Base-by-base conservation (phyloP, 2,113 vertebrate species). In the Hylia prasina region DNA sequence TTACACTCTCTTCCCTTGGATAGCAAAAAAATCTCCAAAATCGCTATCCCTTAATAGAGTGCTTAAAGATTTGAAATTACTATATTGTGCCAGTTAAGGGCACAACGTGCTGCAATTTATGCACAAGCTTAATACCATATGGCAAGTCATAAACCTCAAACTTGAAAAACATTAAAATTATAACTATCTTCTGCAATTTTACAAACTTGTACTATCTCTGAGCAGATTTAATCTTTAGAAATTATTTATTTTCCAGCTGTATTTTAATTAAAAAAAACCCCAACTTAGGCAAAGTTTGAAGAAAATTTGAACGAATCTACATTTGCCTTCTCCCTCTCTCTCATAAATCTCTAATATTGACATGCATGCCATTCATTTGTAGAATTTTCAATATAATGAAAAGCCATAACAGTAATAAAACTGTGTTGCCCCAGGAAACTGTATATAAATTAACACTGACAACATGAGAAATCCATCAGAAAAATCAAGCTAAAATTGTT, bases 331-430 rank as follows among this genome's bases (percentile, higher is more conserved):
- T 63, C 18, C 30, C 57, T 53, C 39, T 63, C 22, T 50, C 71
- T 45, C 84, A 50, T 76, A 77, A 65, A 70, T 77, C 58, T 77
- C 58, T 42, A 70, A 30, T 77, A 77, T 17, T 77, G 92, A 45
- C 50, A 81, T 9, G 42, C 33, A 70, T 56, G 56, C 15, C 60
- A 70, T 56, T 92, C 70, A 89, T 91, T 83, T 68, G 71, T 51
- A 63, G 68, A 90, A 90, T 73, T 82, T 63, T 90, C 79, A 75
- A 75, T 83, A 86, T 56, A 81, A 94, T 68, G 68, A 94, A 94
- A 96, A 92, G 84, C 15, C 9, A 2, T 66, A 89, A 80, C 50
- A 91, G 42, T 65, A 91, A 96, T 88, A 80, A 93, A 95, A 80
- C 86, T 70, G 44, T 75, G 66, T 51, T 90, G 54, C 82, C 79